Evolutionary conservation across 2,797 vertebrate genomes (phyloP), one percentile per base, ranked within the genome.

Genomic region (Cryptoblepharus egeriae): DNA sequence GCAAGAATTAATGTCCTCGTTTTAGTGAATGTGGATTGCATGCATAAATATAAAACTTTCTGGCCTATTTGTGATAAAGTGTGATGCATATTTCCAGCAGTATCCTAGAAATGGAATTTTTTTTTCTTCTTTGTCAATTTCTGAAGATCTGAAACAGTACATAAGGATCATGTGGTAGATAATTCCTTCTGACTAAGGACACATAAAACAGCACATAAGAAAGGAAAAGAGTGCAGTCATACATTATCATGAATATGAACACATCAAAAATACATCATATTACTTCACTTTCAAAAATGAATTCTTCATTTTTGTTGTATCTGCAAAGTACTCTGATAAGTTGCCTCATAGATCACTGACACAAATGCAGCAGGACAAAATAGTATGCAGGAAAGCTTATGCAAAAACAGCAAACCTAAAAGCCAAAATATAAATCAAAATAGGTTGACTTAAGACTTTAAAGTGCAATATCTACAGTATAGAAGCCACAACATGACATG

Each of bases 111-210:
- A 72, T 3, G 52, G 12, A 10, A 24, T 42, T 4, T 79, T 57
- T 26, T 86, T 85, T 90, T 61, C 55, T 85, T 13, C 45, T 12
- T 49, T 85, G 52, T 83, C 45, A 87, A 72, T 37, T 78, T 75
- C 70, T 24, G 84, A 90, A 86, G 75, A 55, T 87, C 80, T 85
- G 75, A 88, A 88, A 80, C 76, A 83, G 64, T 81, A 87, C 57
- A 90, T 92, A 88, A 92, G 89, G 88, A 91, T 91, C 86, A 84
- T 78, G n/a, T n/a, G n/a, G 72, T 35, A 35, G 20, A 4, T 75
- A 8, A 49, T 83, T 75, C 82, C 71, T 72, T 64, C 42, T 82
- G 13, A 74, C n/a, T 72, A 80, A 57, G 37, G 75, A 0, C 9
- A 77, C 84, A 77, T 80, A 71, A 92, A 93, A 91, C 73, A 87